Base-by-base conservation (phyloP, 2,797 vertebrate genomes). In the Heliangelus exortis region DNA sequence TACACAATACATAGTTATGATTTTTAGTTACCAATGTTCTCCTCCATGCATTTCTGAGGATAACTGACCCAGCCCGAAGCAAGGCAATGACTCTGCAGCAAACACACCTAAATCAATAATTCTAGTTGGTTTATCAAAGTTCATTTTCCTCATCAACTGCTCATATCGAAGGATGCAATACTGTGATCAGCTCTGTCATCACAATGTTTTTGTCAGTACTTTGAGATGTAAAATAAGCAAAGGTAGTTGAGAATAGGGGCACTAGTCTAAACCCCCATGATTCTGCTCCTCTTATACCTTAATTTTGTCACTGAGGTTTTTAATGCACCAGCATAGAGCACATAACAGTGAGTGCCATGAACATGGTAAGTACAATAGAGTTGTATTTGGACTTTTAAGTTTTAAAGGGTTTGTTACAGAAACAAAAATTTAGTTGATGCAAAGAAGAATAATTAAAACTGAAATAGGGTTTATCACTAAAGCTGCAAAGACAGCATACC, bases 201-300 rank as follows among this genome's bases (percentile, higher is more conserved):
- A 53, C 6, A 33, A 14, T 14, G 29, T 47, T 71, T 43, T 48
- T 53, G 10, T 13, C 34, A 33, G 33, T 58, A 51, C 43, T 84
- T 76, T 54, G 79, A 20, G 14, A 55, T 12, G 13, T 29, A 78
- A 90, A 87, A 66, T 66, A 82, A 88, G 75, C 29, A 51, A 19
- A 47, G 20, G 36, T 48, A 69, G 31, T 11, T 0, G 0, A 67
- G 39, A 85, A 67, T 28, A 54, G 13, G 0, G 5, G 33, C 28
- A 53, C 16, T 47, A 29, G 26, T 66, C 62, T 61, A 67, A 45
- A 76, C 67, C 33, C 43, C 55, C 14, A 5, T 16, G 45, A 59
- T 62, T 71, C 53, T 78, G 14, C 50, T 85, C 34, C 6, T 78
- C 45, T 66, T 29, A 53, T 1, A 26, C 15, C 33, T 45, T 50